Evolutionary conservation across 2,113 vertebrate genomes (phyloP).

Genomic region (Melanostigma gelatinosum): DNA sequence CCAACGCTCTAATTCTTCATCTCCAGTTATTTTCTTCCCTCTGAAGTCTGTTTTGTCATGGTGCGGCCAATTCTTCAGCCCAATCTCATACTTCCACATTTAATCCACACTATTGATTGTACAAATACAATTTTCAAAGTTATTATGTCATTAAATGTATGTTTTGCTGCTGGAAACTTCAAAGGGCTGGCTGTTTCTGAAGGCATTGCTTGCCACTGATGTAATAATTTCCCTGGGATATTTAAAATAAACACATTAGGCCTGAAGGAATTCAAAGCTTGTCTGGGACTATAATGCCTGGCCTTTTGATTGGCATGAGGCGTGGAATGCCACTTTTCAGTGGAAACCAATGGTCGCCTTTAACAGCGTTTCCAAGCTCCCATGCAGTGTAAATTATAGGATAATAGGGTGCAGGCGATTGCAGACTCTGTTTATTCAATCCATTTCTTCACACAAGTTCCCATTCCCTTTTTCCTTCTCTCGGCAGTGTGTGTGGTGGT

Average conservation of each 20-base stretch:
- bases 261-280: slow-evolving; percentile 91
- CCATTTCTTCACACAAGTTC: slow-evolving; percentile 97
- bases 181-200: slow-evolving; percentile 83
- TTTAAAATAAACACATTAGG: slow-evolving; percentile 99
- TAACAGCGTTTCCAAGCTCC: slow-evolving; percentile 90
- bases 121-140: slow-evolving; percentile 92
- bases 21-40: slow-evolving; percentile 67
- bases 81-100: slow-evolving; percentile 87
- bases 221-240: slow-evolving; percentile 95
- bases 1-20: slow-evolving; percentile 69
- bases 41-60: slow-evolving; percentile 86
- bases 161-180: slow-evolving; percentile 87
- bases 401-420: slow-evolving; percentile 97
- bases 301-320: slow-evolving; percentile 89
- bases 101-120: slow-evolving; percentile 90
- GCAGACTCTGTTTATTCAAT: slow-evolving; percentile 97
- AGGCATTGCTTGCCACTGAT: slow-evolving; percentile 89
- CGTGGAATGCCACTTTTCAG: slow-evolving; percentile 82
- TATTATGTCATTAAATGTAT: slow-evolving; percentile 94
- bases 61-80: slow-evolving; percentile 82
- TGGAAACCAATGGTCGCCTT: slow-evolving; percentile 84
- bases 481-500: slow-evolving; percentile 95
- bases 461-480: slow-evolving; percentile 90
- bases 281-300: slow-evolving; percentile 88
- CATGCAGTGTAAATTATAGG: slow-evolving; percentile 97